phyloP scores from a whole-genome alignment of 2,888 invertebrate genomes.

The Ectemnius cavifrons region DNA sequence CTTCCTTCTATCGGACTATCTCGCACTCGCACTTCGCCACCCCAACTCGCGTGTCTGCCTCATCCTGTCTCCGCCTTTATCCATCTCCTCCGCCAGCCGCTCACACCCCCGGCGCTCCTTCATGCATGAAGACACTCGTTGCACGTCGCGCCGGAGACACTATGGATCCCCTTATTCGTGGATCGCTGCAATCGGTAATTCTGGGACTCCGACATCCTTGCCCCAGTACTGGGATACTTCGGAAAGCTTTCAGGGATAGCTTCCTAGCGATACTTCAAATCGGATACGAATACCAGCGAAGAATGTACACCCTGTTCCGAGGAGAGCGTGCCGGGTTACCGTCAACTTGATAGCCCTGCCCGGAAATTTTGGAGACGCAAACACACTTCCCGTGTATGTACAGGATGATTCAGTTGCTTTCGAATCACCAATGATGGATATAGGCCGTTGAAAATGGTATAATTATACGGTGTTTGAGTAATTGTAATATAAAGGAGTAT shows the following conservation, averaged over 20 bases:
- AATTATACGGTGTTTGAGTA: no score
- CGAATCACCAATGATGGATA: no score
- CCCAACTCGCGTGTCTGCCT: background rate
- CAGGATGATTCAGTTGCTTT: no score
- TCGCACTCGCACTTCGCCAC: no score
- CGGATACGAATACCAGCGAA: background rate
- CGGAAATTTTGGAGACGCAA: no score
- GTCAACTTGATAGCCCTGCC: no score
- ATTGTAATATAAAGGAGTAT: no score
- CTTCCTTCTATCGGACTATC: no score
- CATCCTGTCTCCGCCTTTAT: background rate
- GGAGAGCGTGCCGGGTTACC: conserved; percentile 6
- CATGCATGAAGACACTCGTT: conserved; percentile 35
- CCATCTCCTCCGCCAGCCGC: conserved; percentile 7
- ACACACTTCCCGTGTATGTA: no score
- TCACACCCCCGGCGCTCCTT: conserved; percentile 16
- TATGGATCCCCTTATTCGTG: conserved; percentile 23
- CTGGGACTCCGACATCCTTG: conserved; percentile 20
- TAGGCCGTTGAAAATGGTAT: no score
- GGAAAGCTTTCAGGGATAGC: conserved; percentile 44
- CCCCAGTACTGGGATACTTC: conserved; percentile 28
- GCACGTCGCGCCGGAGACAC: conserved; percentile 10
- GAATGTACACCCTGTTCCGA: conserved; percentile 14
- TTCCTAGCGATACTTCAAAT: conserved; percentile 20
- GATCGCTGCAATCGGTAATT: conserved; percentile 35